Conservation (phyloP, 2,113 vertebrate species). For the Apodemus sylvaticus region DNA sequence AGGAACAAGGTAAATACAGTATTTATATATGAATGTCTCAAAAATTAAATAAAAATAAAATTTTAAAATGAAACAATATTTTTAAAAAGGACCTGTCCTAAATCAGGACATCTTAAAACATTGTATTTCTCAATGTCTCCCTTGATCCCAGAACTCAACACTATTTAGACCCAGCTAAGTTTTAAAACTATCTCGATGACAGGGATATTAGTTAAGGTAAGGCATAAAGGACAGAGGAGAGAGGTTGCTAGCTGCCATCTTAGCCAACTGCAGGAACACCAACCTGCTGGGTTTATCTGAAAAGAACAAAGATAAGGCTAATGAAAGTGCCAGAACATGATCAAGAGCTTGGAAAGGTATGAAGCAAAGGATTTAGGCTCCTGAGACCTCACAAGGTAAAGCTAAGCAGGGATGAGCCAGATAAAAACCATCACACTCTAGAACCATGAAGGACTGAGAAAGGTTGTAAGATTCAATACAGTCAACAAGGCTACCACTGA, state of each 20-base stretch:
- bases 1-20: neutral
- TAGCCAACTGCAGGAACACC: neutral
- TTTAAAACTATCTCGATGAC: neutral
- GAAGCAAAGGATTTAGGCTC: neutral
- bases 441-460: neutral
- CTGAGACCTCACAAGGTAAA: neutral
- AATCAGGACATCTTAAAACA: neutral
- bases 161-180: neutral
- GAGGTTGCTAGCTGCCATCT: neutral
- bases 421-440: neutral
- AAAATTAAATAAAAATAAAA: neutral
- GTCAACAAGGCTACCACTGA: neutral
- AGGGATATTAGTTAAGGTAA: neutral
- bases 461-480: fast-evolving
- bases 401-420: too few species aligned
- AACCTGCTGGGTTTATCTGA: neutral
- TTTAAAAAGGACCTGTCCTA: neutral
- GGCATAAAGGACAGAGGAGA: neutral
- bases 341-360: neutral
- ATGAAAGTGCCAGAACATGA: neutral
- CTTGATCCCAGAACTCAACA: neutral
- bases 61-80: neutral
- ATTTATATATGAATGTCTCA: neutral
- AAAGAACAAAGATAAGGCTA: neutral
- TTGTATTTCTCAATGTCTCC: neutral